Conservation (phyloP, 1,140 invertebrate genomes). For the Lepidostoma basale region DNA sequence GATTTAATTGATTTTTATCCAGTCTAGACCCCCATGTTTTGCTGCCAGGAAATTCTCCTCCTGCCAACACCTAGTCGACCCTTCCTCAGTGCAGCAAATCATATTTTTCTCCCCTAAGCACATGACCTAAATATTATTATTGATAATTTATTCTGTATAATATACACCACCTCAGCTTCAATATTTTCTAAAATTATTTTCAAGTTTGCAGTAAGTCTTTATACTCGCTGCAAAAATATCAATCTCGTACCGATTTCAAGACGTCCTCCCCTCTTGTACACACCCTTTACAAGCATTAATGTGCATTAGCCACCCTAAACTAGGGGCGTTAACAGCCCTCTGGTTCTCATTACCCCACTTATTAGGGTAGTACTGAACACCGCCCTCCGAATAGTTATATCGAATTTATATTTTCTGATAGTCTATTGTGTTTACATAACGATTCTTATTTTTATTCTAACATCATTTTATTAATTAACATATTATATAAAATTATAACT, state of each 20-base stretch:
- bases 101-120: not conserved
- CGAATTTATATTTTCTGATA: too few relatives aligned
- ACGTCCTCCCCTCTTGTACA: not conserved
- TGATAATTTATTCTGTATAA: not conserved
- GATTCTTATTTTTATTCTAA: too few relatives aligned
- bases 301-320: not conserved
- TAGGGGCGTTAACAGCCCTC: constrained; percentile 19
- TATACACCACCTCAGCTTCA: not conserved
- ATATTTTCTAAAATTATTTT: not conserved
- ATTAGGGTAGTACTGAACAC: not conserved
- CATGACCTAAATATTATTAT: not conserved
- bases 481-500: too few relatives aligned
- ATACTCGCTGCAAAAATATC: not conserved
- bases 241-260: not conserved
- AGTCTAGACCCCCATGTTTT: too few relatives aligned
- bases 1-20: too few relatives aligned
- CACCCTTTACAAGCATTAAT: constrained; percentile 23
- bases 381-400: not conserved
- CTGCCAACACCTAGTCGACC: too few relatives aligned
- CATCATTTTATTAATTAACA: too few relatives aligned
- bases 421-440: too few relatives aligned
- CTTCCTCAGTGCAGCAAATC: not conserved
- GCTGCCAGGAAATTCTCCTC: too few relatives aligned
- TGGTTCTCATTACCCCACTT: constrained; percentile 24
- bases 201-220: not conserved